These are phyloP conservation scores for Gadus chalcogrammus DNA, from an alignment of 2,113 vertebrate species.

Conservation along the genomic window DNA sequence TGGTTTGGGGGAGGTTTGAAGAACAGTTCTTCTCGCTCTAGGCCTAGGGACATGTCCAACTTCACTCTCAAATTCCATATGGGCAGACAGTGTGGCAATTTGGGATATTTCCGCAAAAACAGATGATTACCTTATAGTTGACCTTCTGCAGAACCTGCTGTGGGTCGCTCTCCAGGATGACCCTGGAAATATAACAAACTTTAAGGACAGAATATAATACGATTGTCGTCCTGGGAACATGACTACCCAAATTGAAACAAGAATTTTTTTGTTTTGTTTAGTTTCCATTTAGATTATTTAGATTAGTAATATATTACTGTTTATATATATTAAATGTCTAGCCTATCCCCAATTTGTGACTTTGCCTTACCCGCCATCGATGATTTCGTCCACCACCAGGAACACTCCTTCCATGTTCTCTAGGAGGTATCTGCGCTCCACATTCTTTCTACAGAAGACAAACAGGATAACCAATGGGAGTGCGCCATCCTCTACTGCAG, in stretches of 20 bases:
- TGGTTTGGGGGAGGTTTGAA: too few relatives aligned
- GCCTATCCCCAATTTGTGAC: background rate
- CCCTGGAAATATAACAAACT: slow-evolving; percentile 64
- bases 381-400: slow-evolving; percentile 83
- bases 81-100: too few relatives aligned
- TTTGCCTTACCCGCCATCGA: slow-evolving; percentile 79
- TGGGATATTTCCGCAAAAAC: too few relatives aligned
- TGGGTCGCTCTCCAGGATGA: slow-evolving; percentile 90
- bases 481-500: too few relatives aligned
- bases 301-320: background rate
- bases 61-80: too few relatives aligned
- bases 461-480: background rate
- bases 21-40: too few relatives aligned
- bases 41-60: too few relatives aligned
- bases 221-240: background rate
- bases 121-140: slow-evolving; percentile 80
- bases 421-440: slow-evolving; percentile 79
- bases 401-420: slow-evolving; percentile 83
- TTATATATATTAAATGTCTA: background rate
- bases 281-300: background rate
- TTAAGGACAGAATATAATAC: slow-evolving; percentile 9
- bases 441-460: slow-evolving; percentile 72
- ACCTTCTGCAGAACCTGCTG: slow-evolving; percentile 89
- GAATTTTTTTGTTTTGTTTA: too few relatives aligned
- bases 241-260: background rate